phyloP scores from a whole-genome alignment of 2,113 vertebrate species.

The Trachemys scripta region DNA sequence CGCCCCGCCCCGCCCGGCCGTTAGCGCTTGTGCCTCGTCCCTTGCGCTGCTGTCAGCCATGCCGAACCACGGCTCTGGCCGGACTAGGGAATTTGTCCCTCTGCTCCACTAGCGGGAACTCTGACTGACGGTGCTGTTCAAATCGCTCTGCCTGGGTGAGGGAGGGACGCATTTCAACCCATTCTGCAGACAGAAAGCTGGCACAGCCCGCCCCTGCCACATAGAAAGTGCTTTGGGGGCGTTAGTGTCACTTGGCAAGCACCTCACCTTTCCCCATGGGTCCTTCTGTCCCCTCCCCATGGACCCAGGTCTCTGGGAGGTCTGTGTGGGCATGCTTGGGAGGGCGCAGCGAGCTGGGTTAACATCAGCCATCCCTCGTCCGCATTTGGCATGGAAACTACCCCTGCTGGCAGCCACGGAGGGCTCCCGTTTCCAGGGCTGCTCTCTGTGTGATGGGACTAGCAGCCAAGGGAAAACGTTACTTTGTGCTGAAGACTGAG shows the following conservation, averaged over 20 bases:
- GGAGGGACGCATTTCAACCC: neutral
- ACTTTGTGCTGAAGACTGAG: neutral
- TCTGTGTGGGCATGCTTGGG: neutral
- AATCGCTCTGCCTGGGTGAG: neutral
- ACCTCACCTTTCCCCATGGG: neutral
- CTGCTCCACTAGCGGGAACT: slow-evolving; percentile 67
- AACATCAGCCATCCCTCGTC: neutral
- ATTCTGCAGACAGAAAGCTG: neutral
- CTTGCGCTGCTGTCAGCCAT: neutral
- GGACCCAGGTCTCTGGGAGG: neutral
- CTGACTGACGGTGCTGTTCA: slow-evolving; percentile 3
- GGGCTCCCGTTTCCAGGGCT: neutral
- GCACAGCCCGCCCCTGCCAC: neutral
- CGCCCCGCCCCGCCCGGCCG: rapidly evolving
- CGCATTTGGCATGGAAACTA: too few species aligned
- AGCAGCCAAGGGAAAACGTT: neutral
- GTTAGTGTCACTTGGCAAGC: neutral
- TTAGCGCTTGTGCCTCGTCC: neutral
- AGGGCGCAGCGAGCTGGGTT: neutral
- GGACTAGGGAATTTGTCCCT: neutral
- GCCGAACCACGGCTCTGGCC: too few species aligned
- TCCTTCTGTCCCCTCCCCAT: neutral
- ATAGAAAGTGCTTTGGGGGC: neutral
- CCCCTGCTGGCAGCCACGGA: neutral
- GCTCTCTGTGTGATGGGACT: neutral